Base-by-base conservation (phyloP, 2,888 invertebrate species). In the Dermolepida albohirtum region DNA sequence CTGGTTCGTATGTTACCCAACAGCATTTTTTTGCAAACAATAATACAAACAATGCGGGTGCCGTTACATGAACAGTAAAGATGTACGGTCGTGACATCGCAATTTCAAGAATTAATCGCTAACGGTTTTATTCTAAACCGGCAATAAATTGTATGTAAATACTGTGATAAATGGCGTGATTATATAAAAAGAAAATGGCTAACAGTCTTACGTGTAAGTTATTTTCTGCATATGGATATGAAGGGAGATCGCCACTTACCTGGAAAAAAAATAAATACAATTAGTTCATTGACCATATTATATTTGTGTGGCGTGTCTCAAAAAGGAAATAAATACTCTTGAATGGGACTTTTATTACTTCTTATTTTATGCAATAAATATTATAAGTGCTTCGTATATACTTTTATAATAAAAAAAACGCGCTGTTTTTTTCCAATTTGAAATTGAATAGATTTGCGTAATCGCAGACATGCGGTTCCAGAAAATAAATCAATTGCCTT, bases 181-280 rank as follows among this genome's bases (percentile, higher is more conserved):
- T 34, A 34, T 34, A 7, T 10, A 12, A 43, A 22, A 22, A 17
- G 22, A 44, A 62, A 47, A 39, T 62, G 47, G 49, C 44, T 47
- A 62, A 34, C 47, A 62, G 29, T 62, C 47, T 47, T 47, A 62
- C 29, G 40, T 29, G 39, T 54, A 54, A 11, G 40, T 54, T 11
- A 29, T 54, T 17, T 40, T 54, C 40, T 11, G 39, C 5, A 12
- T 16, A 8, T 4, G 11, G 17, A 17, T 16, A 8, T 5, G 39
- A 39, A 10, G 14, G 17, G 40, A 10, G 2, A 5, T 17, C 34
- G 39, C 34, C 47, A 62, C 59, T 62, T 62, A 62, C 59, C 59
- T 62, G 34, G n/a, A 62, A 62, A 62, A 43, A 14, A 62, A 47
- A 47, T 34, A 47, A 59, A 59, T 34, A 52, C 29, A 17, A 34